Conservation (phyloP, 2,888 invertebrate species). For the Drosophila merina region DNA sequence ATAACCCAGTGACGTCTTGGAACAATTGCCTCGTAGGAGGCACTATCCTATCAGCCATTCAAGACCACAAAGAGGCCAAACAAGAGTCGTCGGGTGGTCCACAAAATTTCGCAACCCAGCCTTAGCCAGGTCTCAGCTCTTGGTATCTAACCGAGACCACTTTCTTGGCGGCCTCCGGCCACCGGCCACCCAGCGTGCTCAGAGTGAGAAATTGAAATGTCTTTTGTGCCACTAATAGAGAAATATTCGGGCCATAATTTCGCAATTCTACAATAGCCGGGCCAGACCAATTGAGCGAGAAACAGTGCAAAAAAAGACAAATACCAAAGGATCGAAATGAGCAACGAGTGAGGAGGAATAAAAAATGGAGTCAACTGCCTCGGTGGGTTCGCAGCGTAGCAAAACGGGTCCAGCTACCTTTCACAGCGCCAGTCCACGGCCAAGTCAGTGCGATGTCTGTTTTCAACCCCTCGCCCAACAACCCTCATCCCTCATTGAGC, state of each 20-base stretch:
- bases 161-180: constrained; percentile 19
- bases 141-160: constrained; percentile 5
- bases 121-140: background rate
- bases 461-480: constrained; percentile 71
- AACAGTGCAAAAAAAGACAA: constrained; percentile 58
- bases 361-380: constrained; percentile 67
- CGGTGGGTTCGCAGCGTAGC: constrained; percentile 34
- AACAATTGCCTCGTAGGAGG: constrained; percentile 71
- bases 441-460: constrained; percentile 60
- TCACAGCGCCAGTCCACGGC: constrained; percentile 75
- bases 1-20: constrained; percentile 59
- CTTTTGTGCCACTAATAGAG: constrained; percentile 72
- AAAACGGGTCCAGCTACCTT: constrained; percentile 64
- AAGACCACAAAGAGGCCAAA: constrained; percentile 78
- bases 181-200: constrained; percentile 59
- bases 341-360: constrained; percentile 48
- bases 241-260: constrained; percentile 72
- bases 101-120: constrained; percentile 62
- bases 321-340: constrained; percentile 37
- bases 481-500: constrained; percentile 71
- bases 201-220: constrained; percentile 70
- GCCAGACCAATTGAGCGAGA: constrained; percentile 48
- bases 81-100: constrained; percentile 73
- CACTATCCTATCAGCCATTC: constrained; percentile 64
- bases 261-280: constrained; percentile 61